phyloP scores from a whole-genome alignment of 2,888 invertebrate species.

The Ellobium chinense region DNA sequence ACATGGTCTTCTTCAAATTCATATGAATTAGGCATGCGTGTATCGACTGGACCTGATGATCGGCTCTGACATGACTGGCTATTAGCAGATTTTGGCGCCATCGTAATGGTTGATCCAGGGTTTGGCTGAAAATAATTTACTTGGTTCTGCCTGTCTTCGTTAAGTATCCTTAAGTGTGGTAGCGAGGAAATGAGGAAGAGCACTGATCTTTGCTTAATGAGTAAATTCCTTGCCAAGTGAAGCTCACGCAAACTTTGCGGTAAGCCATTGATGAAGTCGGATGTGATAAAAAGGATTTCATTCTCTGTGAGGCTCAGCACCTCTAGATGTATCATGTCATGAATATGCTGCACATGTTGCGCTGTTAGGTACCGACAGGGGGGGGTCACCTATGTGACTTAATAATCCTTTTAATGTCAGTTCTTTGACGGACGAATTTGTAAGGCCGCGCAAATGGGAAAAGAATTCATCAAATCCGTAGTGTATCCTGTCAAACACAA shows the following conservation, averaged over 20 bases:
- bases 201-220: neutral
- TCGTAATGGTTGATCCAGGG: neutral
- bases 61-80: neutral
- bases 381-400: neutral
- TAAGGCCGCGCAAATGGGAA: neutral
- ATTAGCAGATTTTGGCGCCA: neutral
- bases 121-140: neutral
- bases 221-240: neutral
- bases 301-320: neutral
- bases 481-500: neutral
- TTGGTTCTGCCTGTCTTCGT: neutral
- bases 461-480: conserved; percentile 2
- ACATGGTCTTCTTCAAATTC: too few relatives aligned
- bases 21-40: too few relatives aligned
- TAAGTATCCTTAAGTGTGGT: too few relatives aligned
- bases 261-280: neutral
- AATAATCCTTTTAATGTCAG: neutral
- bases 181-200: neutral
- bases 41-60: neutral
- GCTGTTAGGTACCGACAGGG: neutral
- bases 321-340: neutral
- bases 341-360: neutral
- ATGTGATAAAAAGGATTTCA: neutral
- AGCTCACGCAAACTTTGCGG: neutral
- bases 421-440: neutral